Percentiles rank a stretch among this genome's conserved stretches.
These are phyloP conservation scores for Thunnus albacares DNA, from an alignment of 2,797 vertebrate species.

Conservation along the genomic window DNA sequence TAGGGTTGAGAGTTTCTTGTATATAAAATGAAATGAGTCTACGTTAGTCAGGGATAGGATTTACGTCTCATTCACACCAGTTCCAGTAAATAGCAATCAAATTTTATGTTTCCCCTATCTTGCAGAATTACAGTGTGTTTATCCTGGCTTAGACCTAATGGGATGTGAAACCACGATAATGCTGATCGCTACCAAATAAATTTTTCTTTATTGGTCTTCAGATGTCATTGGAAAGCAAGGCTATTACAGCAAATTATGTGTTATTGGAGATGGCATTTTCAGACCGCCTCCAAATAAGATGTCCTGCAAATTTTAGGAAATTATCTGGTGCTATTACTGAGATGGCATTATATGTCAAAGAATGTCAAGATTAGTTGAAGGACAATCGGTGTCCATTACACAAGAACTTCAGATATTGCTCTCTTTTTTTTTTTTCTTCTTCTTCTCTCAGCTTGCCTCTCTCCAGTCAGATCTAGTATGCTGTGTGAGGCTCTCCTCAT, in stretches of 20 bases:
- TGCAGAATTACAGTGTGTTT: conserved; percentile 53
- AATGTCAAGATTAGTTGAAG: conserved; percentile 38
- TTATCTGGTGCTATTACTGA: background rate
- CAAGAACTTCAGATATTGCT: conserved; percentile 31
- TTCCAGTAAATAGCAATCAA: conserved; percentile 9
- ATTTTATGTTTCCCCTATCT: conserved; percentile 47
- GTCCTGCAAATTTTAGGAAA: conserved; percentile 17
- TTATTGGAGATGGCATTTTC: conserved; percentile 43
- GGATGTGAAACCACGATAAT: conserved; percentile 45
- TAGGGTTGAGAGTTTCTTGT: conserved; percentile 38
- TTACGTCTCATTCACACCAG: conserved; percentile 14
- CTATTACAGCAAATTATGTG: conserved; percentile 37
- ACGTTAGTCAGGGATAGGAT: conserved; percentile 5
- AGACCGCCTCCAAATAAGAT: conserved; percentile 21
- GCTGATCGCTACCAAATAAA: conserved; percentile 42
- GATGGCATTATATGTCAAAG: conserved; percentile 3
- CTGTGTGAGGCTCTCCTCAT: conserved; percentile 60
- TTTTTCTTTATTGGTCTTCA: conserved; percentile 66
- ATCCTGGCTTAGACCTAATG: conserved; percentile 51
- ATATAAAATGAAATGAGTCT: conserved; percentile 46
- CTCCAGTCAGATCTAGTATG: conserved; percentile 60
- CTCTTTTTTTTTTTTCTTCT: conserved; percentile 28
- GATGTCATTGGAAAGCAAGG: conserved; percentile 56
- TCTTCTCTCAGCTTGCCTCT: conserved; percentile 27
- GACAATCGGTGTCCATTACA: conserved; percentile 45